Evolutionary conservation across 1,140 invertebrate genomes (phyloP), one percentile per base, ranked within the genome.

Genomic region (Drosophila azteca): DNA sequence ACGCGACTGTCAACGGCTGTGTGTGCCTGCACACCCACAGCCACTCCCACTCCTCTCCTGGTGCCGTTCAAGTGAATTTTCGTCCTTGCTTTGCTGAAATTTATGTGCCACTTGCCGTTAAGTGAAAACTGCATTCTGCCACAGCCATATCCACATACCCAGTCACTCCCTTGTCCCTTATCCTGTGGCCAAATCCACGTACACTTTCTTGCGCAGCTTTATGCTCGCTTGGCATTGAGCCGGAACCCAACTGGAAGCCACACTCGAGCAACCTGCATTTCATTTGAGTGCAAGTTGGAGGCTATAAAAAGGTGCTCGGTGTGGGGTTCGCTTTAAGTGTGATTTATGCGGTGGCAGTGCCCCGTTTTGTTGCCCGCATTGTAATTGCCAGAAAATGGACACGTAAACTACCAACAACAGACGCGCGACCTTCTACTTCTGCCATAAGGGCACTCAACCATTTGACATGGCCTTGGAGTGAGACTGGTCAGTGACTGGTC

Each of bases 11-110:
- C 62, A 46, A 41, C 41, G 44, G 20, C 39, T 26, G 15, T n/a
- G 41, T 52, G 20, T 20, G 51, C 35, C 43, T 9, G 35, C 13
- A 51, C 11, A 22, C 65, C 8, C 20, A 39, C n/a, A 50, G 5
- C 26, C 9, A n/a, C 7, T 9, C 31, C 31, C 8, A 9, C 35
- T 13, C 11, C 35, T 39, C 48, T 31, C 31, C 31, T 44, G 43
- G 2, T 39, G 44, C 41, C 31, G 31, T 43, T 57, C 9, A 68
- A 69, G 63, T 62, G 51, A 51, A 68, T 61, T 61, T 67, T 64
- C 59, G 81, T 85, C 81, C 81, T 85, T 85, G 81, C 65, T 82
- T 85, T 85, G 81, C 65, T 75, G 63, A 70, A 87, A 85, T 87
- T 87, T 85, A 87, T 85, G 82, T 87, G 68, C 73, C 82, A 87